Evolutionary conservation across 2,797 vertebrate species (phyloP).

Genomic region (Chromis chromis): DNA sequence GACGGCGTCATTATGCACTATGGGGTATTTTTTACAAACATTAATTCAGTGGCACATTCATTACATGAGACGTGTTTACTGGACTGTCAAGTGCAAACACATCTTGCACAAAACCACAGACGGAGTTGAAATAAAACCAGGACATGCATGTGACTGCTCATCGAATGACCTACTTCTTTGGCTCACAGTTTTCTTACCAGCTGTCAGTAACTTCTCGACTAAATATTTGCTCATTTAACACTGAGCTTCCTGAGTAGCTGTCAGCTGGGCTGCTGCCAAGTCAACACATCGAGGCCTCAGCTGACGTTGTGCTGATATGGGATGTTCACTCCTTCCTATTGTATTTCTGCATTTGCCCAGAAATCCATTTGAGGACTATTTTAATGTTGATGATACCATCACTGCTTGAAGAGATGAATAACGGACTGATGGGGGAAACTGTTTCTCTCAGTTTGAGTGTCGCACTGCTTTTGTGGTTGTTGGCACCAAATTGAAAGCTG

Average conservation of each 20-base stretch:
- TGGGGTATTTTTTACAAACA: neutral
- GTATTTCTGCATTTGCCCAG: constrained; percentile 6
- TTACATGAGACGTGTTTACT: neutral
- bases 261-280: constrained; percentile 36
- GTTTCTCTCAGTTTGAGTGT: neutral
- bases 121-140: constrained; percentile 41
- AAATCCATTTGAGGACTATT: neutral
- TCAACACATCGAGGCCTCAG: constrained; percentile 14
- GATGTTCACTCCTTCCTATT: constrained; percentile 10
- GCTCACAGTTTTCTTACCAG: constrained; percentile 44
- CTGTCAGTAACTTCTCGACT: constrained; percentile 44
- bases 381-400: constrained; percentile 1
- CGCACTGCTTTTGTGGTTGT: constrained; percentile 10
- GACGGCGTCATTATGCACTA: neutral
- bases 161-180: constrained; percentile 52
- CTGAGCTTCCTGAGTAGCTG: constrained; percentile 38
- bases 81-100: neutral
- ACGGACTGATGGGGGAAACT: neutral
- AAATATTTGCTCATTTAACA: constrained; percentile 54
- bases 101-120: constrained; percentile 20
- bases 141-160: constrained; percentile 31
- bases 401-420: neutral
- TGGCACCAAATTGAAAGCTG: constrained; percentile 25
- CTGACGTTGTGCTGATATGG: neutral
- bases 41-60: neutral